Evolutionary conservation across 2,113 vertebrate species (phyloP).

Genomic region (Hippocampus zosterae): DNA sequence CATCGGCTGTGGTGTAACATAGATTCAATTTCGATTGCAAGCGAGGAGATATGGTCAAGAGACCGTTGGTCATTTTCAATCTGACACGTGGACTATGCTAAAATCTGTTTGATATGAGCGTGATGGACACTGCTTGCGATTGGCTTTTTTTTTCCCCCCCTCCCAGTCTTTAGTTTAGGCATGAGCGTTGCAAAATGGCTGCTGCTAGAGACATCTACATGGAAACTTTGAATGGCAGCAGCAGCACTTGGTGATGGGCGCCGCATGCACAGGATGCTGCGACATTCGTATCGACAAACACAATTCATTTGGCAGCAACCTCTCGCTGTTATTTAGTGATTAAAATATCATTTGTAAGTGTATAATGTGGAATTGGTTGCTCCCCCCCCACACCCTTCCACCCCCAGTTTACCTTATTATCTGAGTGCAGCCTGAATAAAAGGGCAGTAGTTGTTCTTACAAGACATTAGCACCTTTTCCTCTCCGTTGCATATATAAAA

Average conservation of each 20-base stretch:
- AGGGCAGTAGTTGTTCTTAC: conserved; percentile 19
- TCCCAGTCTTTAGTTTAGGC: conserved; percentile 51
- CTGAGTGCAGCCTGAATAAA: conserved; percentile 20
- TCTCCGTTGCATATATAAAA: conserved; percentile 6
- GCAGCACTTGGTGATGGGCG: conserved; percentile 37
- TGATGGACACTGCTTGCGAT: conserved; percentile 36
- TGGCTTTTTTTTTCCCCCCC: conserved; percentile 25
- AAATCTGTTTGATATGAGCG: conserved; percentile 27
- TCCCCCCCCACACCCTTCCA: no score
- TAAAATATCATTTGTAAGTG: conserved; percentile 20
- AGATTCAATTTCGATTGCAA: conserved; percentile 10
- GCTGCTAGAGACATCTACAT: conserved; percentile 64
- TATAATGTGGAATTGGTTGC: conserved; percentile 19
- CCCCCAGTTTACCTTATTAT: neutral
- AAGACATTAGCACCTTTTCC: conserved; percentile 12
- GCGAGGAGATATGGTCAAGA: conserved; percentile 21
- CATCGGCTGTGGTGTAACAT: conserved; percentile 16
- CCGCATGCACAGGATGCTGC: conserved; percentile 15
- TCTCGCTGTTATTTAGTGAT: conserved; percentile 38
- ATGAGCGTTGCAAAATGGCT: conserved; percentile 69
- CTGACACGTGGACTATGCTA: conserved; percentile 4
- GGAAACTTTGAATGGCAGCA: conserved; percentile 69
- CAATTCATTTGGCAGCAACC: conserved; percentile 21
- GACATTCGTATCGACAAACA: conserved; percentile 20
- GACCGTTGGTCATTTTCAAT: conserved; percentile 36